These are phyloP conservation scores for Cyaniris semiargus DNA, from an alignment of 2,888 invertebrate genomes.

Conservation along the genomic window DNA sequence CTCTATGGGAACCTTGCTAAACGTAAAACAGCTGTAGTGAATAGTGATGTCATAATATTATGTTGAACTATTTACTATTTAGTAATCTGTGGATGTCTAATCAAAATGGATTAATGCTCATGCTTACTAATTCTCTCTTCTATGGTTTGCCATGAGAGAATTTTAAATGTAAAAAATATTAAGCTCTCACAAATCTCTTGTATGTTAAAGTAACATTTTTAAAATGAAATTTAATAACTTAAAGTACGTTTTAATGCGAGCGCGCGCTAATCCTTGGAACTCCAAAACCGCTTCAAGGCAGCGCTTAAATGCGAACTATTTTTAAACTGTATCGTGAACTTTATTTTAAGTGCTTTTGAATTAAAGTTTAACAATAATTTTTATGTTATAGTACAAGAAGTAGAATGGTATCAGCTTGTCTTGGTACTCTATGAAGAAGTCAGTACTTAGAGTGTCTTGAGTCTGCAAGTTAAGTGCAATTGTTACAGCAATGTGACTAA, in stretches of 20 bases:
- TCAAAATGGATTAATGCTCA: neutral
- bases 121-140: neutral
- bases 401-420: neutral
- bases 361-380: conserved; percentile 1
- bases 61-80: too few relatives aligned
- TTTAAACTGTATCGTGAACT: conserved; percentile 6
- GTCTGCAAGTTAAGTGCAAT: neutral
- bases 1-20: too few relatives aligned
- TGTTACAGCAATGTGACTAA: neutral
- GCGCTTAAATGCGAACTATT: conserved; percentile 3
- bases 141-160: neutral
- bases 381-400: neutral
- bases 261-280: neutral
- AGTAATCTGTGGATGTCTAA: neutral
- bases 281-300: conserved; percentile 13
- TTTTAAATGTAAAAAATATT: neutral
- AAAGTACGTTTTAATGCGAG: conserved; percentile 13
- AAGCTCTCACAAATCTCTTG: neutral
- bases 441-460: neutral
- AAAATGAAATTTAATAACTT: conserved; percentile 6
- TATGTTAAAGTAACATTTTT: conserved; percentile 2
- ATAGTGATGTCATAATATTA: too few relatives aligned
- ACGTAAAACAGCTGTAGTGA: too few relatives aligned
- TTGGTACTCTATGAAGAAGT: neutral
- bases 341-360: conserved; percentile 20